Evolutionary conservation across 2,888 invertebrate genomes (phyloP).

Genomic region (Macaria liturata): DNA sequence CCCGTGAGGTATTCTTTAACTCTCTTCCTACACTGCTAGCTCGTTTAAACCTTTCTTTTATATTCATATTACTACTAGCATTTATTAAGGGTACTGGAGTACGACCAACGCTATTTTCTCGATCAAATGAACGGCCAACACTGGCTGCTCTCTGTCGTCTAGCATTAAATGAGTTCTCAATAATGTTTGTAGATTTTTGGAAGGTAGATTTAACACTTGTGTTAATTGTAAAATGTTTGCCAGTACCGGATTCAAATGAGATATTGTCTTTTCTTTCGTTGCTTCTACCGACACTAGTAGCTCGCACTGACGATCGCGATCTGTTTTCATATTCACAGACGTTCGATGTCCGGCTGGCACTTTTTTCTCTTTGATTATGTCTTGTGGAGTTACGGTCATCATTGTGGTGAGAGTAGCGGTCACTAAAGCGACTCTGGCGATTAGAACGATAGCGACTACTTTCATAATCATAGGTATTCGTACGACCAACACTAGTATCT

Average conservation of each 20-base stretch:
- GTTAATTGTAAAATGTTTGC: conserved; percentile 65
- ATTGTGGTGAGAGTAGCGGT: conserved; percentile 39
- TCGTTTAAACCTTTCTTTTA: conserved; percentile 49
- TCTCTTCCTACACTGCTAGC: conserved; percentile 69
- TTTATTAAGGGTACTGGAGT: conserved; percentile 10
- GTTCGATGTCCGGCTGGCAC: conserved; percentile 38
- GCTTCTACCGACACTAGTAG: conserved; percentile 39
- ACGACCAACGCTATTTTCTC: conserved; percentile 38
- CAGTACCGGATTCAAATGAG: conserved; percentile 51
- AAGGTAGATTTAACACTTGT: conserved; percentile 68
- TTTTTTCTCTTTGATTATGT: conserved; percentile 47
- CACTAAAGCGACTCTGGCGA: conserved; percentile 39
- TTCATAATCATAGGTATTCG: conserved; percentile 33
- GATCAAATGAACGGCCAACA: conserved; percentile 59
- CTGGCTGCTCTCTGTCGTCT: conserved; percentile 66
- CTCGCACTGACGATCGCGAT: conserved; percentile 35
- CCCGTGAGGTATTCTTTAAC: conserved; percentile 25
- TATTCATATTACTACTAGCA: conserved; percentile 30
- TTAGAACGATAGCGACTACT: conserved; percentile 35
- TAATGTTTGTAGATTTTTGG: conserved; percentile 50
- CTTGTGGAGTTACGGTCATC: conserved; percentile 38
- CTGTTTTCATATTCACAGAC: conserved; percentile 4
- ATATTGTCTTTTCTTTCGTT: conserved; percentile 38
- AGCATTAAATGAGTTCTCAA: conserved; percentile 50
- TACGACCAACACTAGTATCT: conserved; percentile 23